These are phyloP conservation scores for Drosophila pegasa DNA, from an alignment of 2,888 invertebrate genomes.

Conservation along the genomic window DNA sequence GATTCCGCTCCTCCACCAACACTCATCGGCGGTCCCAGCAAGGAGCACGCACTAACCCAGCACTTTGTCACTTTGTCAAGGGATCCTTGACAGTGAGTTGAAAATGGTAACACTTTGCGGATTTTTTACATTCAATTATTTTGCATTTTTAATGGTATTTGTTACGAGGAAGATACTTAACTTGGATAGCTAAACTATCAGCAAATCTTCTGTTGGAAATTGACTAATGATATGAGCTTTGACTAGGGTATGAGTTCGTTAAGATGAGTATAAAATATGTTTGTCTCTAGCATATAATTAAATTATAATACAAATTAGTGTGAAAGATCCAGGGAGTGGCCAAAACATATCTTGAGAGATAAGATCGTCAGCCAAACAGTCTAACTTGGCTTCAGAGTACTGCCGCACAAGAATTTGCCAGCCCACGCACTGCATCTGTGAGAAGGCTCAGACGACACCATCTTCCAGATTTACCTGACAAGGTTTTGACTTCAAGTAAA, in stretches of 20 bases:
- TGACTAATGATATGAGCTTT: too few relatives aligned
- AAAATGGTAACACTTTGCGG: background rate
- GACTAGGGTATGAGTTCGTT: too few relatives aligned
- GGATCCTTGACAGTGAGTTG: slow-evolving; percentile 13
- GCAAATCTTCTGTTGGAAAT: background rate
- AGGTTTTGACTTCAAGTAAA: too few relatives aligned
- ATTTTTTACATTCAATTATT: background rate
- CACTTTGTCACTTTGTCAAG: slow-evolving; percentile 26
- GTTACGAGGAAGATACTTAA: background rate
- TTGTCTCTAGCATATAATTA: background rate
- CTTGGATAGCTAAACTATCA: background rate
- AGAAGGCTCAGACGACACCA: too few relatives aligned
- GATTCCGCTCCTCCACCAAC: slow-evolving; percentile 31
- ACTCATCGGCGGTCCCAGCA: background rate
- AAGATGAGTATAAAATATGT: too few relatives aligned
- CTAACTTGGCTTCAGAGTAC: too few relatives aligned
- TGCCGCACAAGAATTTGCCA: too few relatives aligned
- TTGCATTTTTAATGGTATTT: background rate
- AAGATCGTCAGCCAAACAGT: too few relatives aligned
- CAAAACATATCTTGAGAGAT: too few relatives aligned
- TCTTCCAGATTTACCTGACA: too few relatives aligned
- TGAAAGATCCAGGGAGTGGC: too few relatives aligned
- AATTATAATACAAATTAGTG: background rate
- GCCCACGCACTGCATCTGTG: too few relatives aligned
- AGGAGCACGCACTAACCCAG: slow-evolving; percentile 6